Conservation (phyloP, 2,113 vertebrate species). For the Brachyhypopomus gauderio region DNA sequence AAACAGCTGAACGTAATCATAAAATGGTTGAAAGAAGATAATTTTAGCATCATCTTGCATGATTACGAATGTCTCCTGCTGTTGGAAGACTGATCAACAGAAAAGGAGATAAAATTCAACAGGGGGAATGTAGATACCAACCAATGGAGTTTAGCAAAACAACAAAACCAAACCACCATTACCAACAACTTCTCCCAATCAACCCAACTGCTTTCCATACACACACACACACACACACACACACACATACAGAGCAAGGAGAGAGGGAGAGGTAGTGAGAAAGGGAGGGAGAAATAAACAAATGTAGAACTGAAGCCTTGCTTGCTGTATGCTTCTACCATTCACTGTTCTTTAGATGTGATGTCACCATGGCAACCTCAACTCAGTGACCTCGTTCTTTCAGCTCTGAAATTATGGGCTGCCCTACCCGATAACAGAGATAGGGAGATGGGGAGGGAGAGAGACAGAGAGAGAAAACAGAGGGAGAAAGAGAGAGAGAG, state of each 20-base stretch:
- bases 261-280: constrained; percentile 11
- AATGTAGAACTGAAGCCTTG: constrained; percentile 63
- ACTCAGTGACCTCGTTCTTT: constrained; percentile 99
- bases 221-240: not conserved
- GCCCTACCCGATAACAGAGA: constrained; percentile 90
- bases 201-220: not conserved
- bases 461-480: not conserved
- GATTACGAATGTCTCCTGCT: not conserved
- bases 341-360: constrained; percentile 99
- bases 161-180: not conserved
- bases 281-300: constrained; percentile 48
- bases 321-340: constrained; percentile 63
- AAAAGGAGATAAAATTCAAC: not conserved
- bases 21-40: not conserved
- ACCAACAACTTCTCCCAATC: not conserved
- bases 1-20: not conserved
- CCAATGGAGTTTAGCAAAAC: constrained; percentile 9
- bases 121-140: not conserved
- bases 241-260: not conserved
- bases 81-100: not conserved
- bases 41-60: too few species aligned
- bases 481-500: constrained; percentile 4
- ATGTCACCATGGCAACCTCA: constrained; percentile 97
- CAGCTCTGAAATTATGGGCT: constrained; percentile 99
- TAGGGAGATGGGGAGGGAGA: constrained; percentile 36